A percentile compares a stretch with the other conserved stretches of the same genome.
Evolutionary conservation across 2,888 invertebrate genomes (phyloP).

Genomic region (Thymelicus lineola): DNA sequence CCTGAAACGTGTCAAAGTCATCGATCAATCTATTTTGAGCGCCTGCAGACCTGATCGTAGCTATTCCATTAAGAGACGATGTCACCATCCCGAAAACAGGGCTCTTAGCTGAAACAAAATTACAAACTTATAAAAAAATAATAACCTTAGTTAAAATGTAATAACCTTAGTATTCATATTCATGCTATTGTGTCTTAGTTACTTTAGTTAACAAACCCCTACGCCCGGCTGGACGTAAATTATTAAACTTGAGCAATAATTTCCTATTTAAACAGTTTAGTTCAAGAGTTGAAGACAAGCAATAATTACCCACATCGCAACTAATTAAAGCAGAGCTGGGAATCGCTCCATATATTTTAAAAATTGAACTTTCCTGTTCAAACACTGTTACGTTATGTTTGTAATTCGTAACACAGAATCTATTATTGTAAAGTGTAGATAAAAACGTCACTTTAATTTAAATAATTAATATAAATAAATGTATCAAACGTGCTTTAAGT

Average conservation of each 20-base stretch:
- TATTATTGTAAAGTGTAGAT: too few species aligned
- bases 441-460: too few species aligned
- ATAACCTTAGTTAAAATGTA: not conserved
- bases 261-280: not conserved
- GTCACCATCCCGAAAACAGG: conserved; percentile 92
- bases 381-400: too few species aligned
- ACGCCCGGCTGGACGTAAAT: not conserved
- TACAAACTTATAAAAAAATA: too few species aligned
- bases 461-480: too few species aligned
- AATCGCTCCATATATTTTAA: not conserved
- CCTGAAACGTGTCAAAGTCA: conserved; percentile 86
- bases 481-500: too few species aligned
- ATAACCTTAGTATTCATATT: not conserved
- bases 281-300: not conserved
- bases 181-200: not conserved
- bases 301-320: not conserved
- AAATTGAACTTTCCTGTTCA: too few species aligned
- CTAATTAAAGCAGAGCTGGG: not conserved
- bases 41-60: conserved; percentile 90
- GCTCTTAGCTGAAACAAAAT: conserved; percentile 86
- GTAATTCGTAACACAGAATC: too few species aligned
- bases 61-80: conserved; percentile 89
- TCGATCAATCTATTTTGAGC: conserved; percentile 86
- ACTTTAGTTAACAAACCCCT: not conserved
- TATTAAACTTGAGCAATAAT: not conserved